Base-by-base conservation (phyloP, 92 coral and sea anemone species). In the Actinernus sp. region DNA sequence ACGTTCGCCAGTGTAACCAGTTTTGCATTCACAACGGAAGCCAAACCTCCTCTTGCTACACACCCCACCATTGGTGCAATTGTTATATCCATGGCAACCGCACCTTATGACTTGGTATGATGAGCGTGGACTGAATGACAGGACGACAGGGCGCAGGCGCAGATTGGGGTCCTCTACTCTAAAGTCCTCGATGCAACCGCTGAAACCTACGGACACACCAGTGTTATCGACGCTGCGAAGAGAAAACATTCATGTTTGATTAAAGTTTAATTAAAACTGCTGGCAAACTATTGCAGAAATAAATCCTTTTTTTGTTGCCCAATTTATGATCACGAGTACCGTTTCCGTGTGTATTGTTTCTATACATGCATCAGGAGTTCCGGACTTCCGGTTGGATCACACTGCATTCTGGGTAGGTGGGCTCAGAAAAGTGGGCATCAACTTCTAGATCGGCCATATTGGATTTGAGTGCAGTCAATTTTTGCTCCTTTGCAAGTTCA, bases 181-280 rank as follows among this genome's bases (percentile, higher is more conserved):
- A 27, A 90, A 52, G 36, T 81, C 86, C 57, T 87, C 71, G 55
- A 90, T 85, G 65, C 86, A 85, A 22, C 96, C 96, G 9, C 32
- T 46, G 58, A 90, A 86, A 17, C 89, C 70, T 1, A 40, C 49
- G 2, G 74, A 11, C 0, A 81, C 70, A 0, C 72, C 83, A 5
- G 90, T 72, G 49, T 88, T 68, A 22, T 51, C 47, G 36, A 53
- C 52, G 26, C 95, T 88, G 54, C 19, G 32, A 31, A 49, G 52
- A 14, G 19, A 18, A 19, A 26, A 22, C 0, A 48, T 21, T 5
- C 10, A 48, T 30, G 30, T 9, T 14, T 16, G 0, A 19, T 0
- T 3, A 13, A 26, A 26, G 31, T 12, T 10, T 9, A 23, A 5
- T 5, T 26, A 52, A 2, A 21, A 52, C 30, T 21, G 30, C 3